These are phyloP conservation scores for Tauraco erythrolophus DNA, from an alignment of 2,113 vertebrate genomes.

Conservation along the genomic window DNA sequence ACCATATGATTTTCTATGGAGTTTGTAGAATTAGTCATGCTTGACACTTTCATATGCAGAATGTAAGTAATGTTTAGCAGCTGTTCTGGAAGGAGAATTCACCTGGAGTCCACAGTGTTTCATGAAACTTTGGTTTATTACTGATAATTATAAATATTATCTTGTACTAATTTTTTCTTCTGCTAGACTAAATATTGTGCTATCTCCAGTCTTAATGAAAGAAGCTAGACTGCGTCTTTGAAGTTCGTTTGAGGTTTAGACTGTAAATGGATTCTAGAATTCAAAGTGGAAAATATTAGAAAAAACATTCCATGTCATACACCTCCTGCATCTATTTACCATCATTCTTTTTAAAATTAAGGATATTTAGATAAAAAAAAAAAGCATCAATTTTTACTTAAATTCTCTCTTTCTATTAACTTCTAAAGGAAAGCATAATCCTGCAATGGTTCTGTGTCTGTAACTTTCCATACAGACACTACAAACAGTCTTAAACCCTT, in stretches of 20 bases:
- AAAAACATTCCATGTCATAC: not conserved
- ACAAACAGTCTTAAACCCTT: not conserved
- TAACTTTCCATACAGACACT: not conserved
- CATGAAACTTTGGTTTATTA: not conserved
- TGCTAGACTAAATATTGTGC: not conserved
- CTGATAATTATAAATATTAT: not conserved
- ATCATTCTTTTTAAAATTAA: not conserved
- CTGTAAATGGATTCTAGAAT: not conserved
- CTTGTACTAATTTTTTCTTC: not conserved
- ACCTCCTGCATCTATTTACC: not conserved
- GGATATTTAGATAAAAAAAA: not conserved
- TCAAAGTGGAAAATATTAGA: not conserved
- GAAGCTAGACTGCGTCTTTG: not conserved
- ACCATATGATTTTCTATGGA: not conserved
- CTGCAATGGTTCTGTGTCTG: not conserved
- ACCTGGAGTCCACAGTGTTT: not conserved
- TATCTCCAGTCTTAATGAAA: not conserved
- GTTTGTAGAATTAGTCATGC: not conserved
- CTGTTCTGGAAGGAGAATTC: not conserved
- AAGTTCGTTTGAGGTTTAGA: not conserved
- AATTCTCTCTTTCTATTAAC: not conserved
- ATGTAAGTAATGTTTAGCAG: not conserved
- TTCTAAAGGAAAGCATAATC: not conserved
- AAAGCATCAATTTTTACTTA: not conserved
- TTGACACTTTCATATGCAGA: not conserved